Evolutionary conservation across 2,797 vertebrate genomes (phyloP), one percentile per base, ranked within the genome.

Genomic region (Taenioides sp.): DNA sequence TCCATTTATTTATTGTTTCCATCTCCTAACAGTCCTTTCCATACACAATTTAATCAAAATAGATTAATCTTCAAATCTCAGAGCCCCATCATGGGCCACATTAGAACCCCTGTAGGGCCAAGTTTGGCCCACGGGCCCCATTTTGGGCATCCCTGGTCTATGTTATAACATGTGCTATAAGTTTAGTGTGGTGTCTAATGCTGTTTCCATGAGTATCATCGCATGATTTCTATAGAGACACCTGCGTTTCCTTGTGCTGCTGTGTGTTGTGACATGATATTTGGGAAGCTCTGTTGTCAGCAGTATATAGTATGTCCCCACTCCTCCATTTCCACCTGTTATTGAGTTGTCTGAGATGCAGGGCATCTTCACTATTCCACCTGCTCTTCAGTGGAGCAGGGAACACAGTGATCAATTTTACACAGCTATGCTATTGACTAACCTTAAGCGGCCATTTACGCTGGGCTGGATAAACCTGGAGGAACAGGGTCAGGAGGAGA

Each of bases 401-500:
- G 78, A 75, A 86, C 77, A 67, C 67, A 69, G 43, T 82, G 80
- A 89, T 89, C 80, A 80, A 58, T 90, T 62, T 34, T 34, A 62
- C 60, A 62, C 60, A 62, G 60, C 60, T 62, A 62, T 62, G 60
- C 60, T 62, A 62, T 62, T 37, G 60, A 62, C 60, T 37, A 37
- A 62, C 60, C 28, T 27, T 34, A 34, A 34, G 60, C 60, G n/a
- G 60, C 18, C 64, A 63, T 73, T 84, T 62, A 62, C 9, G 60
- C 60, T 11, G 60, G 17, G 60, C 37, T 61, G 58, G 55, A 17
- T 62, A 47, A 40, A 31, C 60, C 18, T 71, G 18, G 16, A 65
- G 63, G 52, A 40, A 67, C 27, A 47, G 3, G 22, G 31, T 20
- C 60, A 18, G 16, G 27, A 18, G 25, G 3, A 62, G 60, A 34